phyloP scores from a whole-genome alignment of 2,888 invertebrate genomes.

The Dioctria rufipes region DNA sequence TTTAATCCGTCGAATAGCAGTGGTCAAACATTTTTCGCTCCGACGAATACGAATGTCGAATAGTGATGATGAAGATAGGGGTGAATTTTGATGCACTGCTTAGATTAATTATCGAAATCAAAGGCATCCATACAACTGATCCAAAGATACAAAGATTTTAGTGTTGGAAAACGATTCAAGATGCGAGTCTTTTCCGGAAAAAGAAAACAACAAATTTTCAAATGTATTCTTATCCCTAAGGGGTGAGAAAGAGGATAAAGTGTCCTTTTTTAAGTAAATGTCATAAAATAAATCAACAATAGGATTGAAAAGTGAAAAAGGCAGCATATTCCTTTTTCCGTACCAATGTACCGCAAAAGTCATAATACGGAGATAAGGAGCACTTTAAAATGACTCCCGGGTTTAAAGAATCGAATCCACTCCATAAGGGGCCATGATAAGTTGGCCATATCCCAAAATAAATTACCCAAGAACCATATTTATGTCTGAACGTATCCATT shows the following conservation, averaged over 20 bases:
- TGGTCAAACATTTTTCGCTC: no score
- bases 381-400: conserved; percentile 55
- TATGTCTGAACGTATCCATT: conserved; percentile 58
- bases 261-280: conserved; percentile 42
- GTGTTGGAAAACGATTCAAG: no score
- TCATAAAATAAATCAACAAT: conserved; percentile 59
- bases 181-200: no score
- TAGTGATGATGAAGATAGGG: no score
- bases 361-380: conserved; percentile 51
- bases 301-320: conserved; percentile 32
- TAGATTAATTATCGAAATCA: no score
- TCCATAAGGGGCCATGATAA: conserved; percentile 57
- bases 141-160: no score
- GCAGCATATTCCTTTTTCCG: conserved; percentile 39
- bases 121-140: no score
- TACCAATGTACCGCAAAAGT: conserved; percentile 41
- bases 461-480: conserved; percentile 59
- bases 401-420: conserved; percentile 55
- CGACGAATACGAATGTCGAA: no score
- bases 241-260: background rate
- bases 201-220: no score
- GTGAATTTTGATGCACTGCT: no score
- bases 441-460: conserved; percentile 59
- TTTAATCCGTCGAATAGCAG: no score
- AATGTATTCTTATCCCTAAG: no score